Base-by-base conservation (phyloP, 1,140 invertebrate genomes). In the Dinoponera quadriceps region DNA sequence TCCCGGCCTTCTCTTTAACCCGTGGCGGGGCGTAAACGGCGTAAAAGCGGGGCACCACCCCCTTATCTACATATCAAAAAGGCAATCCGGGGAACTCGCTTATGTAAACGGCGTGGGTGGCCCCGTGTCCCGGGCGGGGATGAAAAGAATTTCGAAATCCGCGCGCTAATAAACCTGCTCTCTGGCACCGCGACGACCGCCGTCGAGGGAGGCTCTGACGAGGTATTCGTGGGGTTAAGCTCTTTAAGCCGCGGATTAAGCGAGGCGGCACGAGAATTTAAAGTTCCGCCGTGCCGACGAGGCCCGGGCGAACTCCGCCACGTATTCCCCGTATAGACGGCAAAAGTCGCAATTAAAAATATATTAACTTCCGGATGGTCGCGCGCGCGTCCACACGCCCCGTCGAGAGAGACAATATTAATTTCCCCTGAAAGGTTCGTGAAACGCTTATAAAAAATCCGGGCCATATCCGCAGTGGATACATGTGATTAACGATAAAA, bases 51-150 rank as follows among this genome's bases (percentile, higher is more conserved):
- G 38, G 84, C 74, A 82, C 83, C 91, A 92, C 90, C 90, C 75
- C 91, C 93, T 93, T 93, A 94, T 94, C 93, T 94, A 94, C 94
- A 94, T 94, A 94, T 94, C 94, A 94, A 94, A 94, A 94, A 94
- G 94, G 93, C 93, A 94, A 94, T 94, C 92, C 92, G 88, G 92
- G 89, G 93, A 94, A 94, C 92, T 94, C 93, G 93, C 93, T 94
- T 94, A 94, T 94, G 94, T 94, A 94, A 94, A 94, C 94, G 93
- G 92, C 85, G 88, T 90, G 90, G 92, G 91, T 87, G 89, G 90
- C 89, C 83, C 88, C 90, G 90, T 92, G 91, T 92, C 89, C 89
- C 88, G 83, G 54, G 59, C 62, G 73, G 81, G 87, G 92, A 94
- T 94, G 93, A 94, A 94, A 94, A 94, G 93, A 94, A 94, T 94